Base-by-base conservation (phyloP, 2,888 invertebrate species). In the Oxystoma pomonae region DNA sequence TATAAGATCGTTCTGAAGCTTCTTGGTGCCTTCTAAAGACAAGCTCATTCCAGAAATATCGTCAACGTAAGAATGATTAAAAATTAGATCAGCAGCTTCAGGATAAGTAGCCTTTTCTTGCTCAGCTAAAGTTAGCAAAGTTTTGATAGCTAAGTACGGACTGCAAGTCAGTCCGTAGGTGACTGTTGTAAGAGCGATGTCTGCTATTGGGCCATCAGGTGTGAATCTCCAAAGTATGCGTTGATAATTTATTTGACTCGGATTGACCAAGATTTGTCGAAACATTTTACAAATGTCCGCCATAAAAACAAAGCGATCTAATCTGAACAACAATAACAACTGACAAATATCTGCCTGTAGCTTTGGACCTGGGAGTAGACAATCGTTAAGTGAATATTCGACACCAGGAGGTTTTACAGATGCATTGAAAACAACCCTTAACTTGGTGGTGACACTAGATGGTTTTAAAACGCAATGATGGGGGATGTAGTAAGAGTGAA, bases 281-380 rank as follows among this genome's bases (percentile, higher is more conserved):
- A 21, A 61, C 61, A 61, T 61, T 19, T 57, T 18, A n/a, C 12
- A 12, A 50, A 61, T 61, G 35, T 59, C 61, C 2, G 61, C 58
- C n/a, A 58, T 57, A 16, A 61, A 20, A 18, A 55, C 58, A 58
- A 59, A 16, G 2, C n/a, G 16, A 58, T 59, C 22, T 19, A 19
- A 12, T 58, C 61, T 12, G 59, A 49, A 59, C 16, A n/a, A 12
- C n/a, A 61, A 16, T 55, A 60, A 16, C 12, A 60, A n/a, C 7
- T 16, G 16, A 18, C 12, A 20, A 17, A 60, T 16, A 9, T 55
- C 55, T 2, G 17, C 16, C 18, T 60, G 60, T 21, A 60, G 9
- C 16, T 20, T 56, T 12, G 56, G 61, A 35, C 61, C 61, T 2
- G 35, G 9, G 7, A 16, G 16, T 20, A 61, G 20, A 58, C 18